Conservation (phyloP, 2,888 invertebrate genomes). For the Harmothoe impar region DNA sequence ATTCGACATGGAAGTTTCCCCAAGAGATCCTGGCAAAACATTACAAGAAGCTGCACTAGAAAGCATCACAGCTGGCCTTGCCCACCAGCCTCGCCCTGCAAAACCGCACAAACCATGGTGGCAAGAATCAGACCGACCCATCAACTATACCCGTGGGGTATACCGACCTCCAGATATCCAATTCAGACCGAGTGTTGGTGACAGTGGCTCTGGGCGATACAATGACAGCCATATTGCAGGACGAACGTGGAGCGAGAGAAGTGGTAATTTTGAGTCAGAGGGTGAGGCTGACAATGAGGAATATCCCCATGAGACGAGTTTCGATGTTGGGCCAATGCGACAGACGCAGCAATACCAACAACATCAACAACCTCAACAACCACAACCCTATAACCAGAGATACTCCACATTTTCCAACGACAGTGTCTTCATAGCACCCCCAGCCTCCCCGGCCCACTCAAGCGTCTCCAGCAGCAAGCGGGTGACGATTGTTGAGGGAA, state of each 20-base stretch:
- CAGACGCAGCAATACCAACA: background rate
- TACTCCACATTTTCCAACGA: background rate
- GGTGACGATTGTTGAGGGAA: conserved; percentile 63
- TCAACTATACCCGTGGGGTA: conserved; percentile 67
- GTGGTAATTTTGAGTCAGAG: conserved; percentile 66
- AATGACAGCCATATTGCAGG: conserved; percentile 69
- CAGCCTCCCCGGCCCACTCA: conserved; percentile 32
- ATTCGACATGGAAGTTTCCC: conserved; percentile 66
- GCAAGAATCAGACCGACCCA: conserved; percentile 64
- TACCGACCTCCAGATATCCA: conserved; percentile 67
- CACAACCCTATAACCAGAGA: background rate
- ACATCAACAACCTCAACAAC: no score
- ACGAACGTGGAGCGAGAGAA: conserved; percentile 63
- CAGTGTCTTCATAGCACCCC: conserved; percentile 61
- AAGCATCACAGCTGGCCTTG: conserved; percentile 64
- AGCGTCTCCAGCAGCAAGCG: conserved; percentile 40
- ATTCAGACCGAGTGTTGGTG: conserved; percentile 54
- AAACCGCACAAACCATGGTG: conserved; percentile 56
- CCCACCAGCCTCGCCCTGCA: conserved; percentile 60
- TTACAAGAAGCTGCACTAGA: conserved; percentile 70
- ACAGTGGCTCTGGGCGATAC: conserved; percentile 68
- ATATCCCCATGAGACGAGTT: conserved; percentile 50
- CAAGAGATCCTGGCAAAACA: conserved; percentile 65
- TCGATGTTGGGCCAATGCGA: background rate
- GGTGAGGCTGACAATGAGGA: conserved; percentile 70